Base-by-base conservation (phyloP, 2,888 invertebrate species). In the Tenthredo distinguenda region DNA sequence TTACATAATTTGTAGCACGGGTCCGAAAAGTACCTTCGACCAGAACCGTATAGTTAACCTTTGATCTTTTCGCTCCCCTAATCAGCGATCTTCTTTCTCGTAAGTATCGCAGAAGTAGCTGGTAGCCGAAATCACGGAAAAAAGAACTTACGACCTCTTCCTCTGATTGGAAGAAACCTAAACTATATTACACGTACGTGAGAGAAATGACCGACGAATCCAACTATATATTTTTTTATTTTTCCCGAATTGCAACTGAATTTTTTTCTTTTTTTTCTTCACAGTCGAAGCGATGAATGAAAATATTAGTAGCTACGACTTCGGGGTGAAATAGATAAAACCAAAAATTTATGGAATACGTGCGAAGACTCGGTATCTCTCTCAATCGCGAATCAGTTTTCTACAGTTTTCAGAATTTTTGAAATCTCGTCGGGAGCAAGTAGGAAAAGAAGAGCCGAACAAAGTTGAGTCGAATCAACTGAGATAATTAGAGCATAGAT, bases 1-100 rank as follows among this genome's bases (percentile, higher is more conserved):
- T 81, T 62, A 81, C 62, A 81, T 62, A 81, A 81, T 81, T 81
- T 81, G 58, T 58, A 58, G 58, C 40, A 9, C 40, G 79, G 79
- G 34, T 77, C 77, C 77, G 40, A 62, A 40, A 76, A 50, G 50
- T 50, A 50, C 31, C 47, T 15, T 31, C 50, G 31, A 76, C 76
- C 50, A n/a, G 18, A 79, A 37, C 40, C 40, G 18, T 55, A 40
- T 81, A 62, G 62, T 15, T 62, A 81, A 81, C 81, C 81, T 81
- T 37, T 58, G 81, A 58, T 58, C 58, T 62, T n/a, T 37, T n/a
- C 40, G 12, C 10, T 55, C 34, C n/a, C 58, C 40, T 40, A 62
- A 62, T 62, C 62, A 40, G 62, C 15, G 21, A 62, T 81, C 81
- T 62, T 62, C 40, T 77, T 77, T 55, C 55, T 37, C 47, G n/a